Evolutionary conservation across 2,113 vertebrate genomes (phyloP), one percentile per base, ranked within the genome.

Genomic region (Tamias sibiricus): DNA sequence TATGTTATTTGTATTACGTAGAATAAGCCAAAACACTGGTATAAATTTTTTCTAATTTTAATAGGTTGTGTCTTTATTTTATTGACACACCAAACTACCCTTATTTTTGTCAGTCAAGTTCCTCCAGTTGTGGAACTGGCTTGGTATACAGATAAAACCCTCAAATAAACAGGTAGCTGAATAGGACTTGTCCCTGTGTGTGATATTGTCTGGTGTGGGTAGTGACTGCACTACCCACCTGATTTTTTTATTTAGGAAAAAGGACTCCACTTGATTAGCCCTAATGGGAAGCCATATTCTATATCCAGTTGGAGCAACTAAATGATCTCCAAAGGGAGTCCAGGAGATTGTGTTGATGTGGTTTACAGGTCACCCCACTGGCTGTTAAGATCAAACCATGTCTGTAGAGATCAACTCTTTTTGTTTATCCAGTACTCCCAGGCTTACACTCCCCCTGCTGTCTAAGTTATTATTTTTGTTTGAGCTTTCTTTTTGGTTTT

Each of bases 381-480:
- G 44, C 17, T 77, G 32, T 84, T 89, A 85, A 85, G 86, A 93
- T 40, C 80, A 85, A 47, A 79, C 52, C n/a, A 40, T 8, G 14
- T 47, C 94, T 69, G 6, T 26, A 88, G 59, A 69, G 47, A 83
- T 76, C 13, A 49, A 59, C 68, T 88, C 12, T 37, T 95, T 87
- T 77, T 92, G 57, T 95, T 88, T 83, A 69, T 35, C 28, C 69
- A 76, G 49, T 42, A 30, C 24, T 8, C 57, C 35, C 47, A 88
- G 90, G 26, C 69, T 88, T 35, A 72, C 10, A n/a, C 30, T 40
- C 24, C 22, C 49, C 44, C 49, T 40, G 71, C 77, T 28, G 52
- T 74, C 74, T 90, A 66, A 37, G 47, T 82, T 75, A 76, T 91
- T 94, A 86, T 88, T 91, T 91, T 89, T 92, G n/a, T 85, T 59